These are phyloP conservation scores for Hemaris fuciformis DNA, from an alignment of 2,888 invertebrate species.

Conservation along the genomic window DNA sequence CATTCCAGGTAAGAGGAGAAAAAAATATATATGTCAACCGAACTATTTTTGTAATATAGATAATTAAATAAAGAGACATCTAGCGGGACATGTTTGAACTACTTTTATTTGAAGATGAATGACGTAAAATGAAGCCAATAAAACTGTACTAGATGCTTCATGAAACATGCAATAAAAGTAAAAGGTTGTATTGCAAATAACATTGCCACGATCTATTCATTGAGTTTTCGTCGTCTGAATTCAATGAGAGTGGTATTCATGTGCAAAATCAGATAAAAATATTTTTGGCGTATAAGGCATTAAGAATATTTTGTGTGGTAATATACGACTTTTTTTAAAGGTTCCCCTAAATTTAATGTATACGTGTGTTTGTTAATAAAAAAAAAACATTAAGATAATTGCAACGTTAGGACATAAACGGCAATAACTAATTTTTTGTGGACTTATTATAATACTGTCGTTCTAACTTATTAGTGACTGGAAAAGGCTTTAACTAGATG, in stretches of 20 bases:
- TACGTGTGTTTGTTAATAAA: no score
- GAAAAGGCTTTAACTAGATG: no score
- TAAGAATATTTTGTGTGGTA: not conserved
- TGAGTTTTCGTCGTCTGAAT: not conserved
- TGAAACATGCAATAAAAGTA: not conserved
- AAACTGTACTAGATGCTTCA: not conserved
- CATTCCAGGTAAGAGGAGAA: no score
- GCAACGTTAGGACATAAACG: no score
- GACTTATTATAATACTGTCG: not conserved
- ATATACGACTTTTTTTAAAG: not conserved
- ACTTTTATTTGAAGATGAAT: not conserved
- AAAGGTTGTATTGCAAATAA: not conserved
- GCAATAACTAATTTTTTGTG: no score
- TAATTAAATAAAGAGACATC: not conserved
- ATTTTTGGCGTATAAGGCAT: not conserved
- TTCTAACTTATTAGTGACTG: no score
- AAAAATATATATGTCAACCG: no score
- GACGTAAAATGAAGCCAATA: not conserved
- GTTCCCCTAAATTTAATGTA: not conserved
- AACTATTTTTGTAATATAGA: no score
- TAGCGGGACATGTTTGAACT: not conserved
- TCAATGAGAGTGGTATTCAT: not conserved
- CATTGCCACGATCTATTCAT: not conserved
- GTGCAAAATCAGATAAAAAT: constrained; percentile 10
- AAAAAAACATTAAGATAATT: no score